Percentiles rank a stretch among this genome's conserved stretches.
phyloP scores from a whole-genome alignment of 2,113 vertebrate genomes.

The Oreochromis tanganicae region DNA sequence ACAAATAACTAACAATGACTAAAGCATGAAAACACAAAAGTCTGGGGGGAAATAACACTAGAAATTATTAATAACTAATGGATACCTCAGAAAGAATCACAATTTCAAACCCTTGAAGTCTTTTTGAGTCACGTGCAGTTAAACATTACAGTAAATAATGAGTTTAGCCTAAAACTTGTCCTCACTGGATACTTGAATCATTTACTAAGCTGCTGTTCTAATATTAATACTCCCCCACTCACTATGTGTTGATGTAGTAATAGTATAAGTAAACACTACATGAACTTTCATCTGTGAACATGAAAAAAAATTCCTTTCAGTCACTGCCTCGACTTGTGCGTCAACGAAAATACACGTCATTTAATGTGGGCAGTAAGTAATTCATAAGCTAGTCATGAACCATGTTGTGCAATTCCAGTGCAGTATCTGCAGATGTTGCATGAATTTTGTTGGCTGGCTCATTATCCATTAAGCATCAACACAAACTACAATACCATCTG shows the following conservation, averaged over 20 bases:
- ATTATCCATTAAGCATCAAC: rapidly evolving
- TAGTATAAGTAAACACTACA: background rate
- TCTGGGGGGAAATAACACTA: rapidly evolving
- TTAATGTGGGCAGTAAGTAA: background rate
- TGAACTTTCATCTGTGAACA: background rate
- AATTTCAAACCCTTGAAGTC: background rate
- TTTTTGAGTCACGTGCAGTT: background rate
- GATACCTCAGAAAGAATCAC: background rate
- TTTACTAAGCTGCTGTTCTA: background rate
- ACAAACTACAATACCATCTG: background rate
- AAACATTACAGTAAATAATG: background rate
- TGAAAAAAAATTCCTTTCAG: background rate
- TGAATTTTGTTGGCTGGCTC: background rate
- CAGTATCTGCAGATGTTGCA: background rate
- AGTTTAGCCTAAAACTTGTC: background rate
- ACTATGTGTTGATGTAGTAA: rapidly evolving
- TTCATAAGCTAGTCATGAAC: background rate
- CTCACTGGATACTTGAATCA: background rate
- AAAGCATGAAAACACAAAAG: background rate
- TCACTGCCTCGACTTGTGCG: background rate
- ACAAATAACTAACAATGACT: background rate
- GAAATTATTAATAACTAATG: background rate
- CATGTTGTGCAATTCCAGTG: background rate
- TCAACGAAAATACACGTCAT: background rate
- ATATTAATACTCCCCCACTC: background rate